A percentile compares a stretch with the other conserved stretches of the same genome.
Conservation (phyloP, 2,797 vertebrate genomes). For the Gymnodraco acuticeps region DNA sequence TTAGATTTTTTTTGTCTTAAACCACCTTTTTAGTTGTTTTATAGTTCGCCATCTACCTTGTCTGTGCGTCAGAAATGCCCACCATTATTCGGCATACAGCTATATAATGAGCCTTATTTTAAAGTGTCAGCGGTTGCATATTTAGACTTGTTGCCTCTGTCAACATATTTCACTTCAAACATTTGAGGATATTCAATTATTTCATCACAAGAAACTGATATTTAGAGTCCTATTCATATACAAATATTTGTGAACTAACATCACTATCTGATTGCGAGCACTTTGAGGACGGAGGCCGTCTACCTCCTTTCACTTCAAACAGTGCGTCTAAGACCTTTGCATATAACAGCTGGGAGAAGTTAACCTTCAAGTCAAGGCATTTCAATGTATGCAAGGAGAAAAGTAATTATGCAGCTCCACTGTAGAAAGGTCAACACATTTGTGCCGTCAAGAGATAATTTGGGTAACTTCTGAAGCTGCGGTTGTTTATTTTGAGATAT, state of each 20-base stretch:
- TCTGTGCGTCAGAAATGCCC: conserved; percentile 26
- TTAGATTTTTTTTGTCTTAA: conserved; percentile 70
- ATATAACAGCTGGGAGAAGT: conserved; percentile 72
- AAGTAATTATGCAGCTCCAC: conserved; percentile 80
- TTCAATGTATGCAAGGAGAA: conserved; percentile 72
- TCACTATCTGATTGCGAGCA: conserved; percentile 42
- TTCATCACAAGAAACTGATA: conserved; percentile 46
- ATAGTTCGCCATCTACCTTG: conserved; percentile 44
- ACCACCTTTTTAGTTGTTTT: conserved; percentile 76
- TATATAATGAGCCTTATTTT: conserved; percentile 51
- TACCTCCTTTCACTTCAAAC: conserved; percentile 47
- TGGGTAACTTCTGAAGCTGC: conserved; percentile 51
- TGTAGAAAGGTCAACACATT: conserved; percentile 80
- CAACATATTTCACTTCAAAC: conserved; percentile 38
- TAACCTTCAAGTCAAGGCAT: conserved; percentile 81
- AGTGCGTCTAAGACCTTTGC: conserved; percentile 59
- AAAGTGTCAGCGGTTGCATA: conserved; percentile 7
- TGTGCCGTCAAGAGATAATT: conserved; percentile 73
- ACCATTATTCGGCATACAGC: conserved; percentile 28
- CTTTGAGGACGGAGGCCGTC: conserved; percentile 66
- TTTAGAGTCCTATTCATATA: conserved; percentile 37
- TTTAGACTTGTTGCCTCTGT: conserved; percentile 36
- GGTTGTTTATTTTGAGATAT: conserved; percentile 63
- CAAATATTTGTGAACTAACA: conserved; percentile 40
- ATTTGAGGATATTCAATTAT: conserved; percentile 27